Conservation (phyloP, 2,888 invertebrate species). For the Pristionchus entomophagus region DNA sequence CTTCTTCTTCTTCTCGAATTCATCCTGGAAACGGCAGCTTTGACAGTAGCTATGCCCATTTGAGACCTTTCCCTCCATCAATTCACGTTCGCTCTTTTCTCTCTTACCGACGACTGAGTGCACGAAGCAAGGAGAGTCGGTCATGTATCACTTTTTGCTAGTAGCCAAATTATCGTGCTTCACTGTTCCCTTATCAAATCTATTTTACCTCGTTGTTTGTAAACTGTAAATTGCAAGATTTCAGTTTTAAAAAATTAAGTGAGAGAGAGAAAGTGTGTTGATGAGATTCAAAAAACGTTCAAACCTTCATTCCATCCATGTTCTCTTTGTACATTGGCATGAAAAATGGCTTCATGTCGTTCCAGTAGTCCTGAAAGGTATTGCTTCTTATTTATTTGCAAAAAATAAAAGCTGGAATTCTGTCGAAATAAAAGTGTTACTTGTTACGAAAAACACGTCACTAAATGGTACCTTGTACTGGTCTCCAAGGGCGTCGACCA, state of each 20-base stretch:
- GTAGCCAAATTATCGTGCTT: too few species aligned
- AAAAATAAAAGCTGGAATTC: background rate
- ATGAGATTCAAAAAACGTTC: background rate
- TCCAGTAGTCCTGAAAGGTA: conserved; percentile 20
- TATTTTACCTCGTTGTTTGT: too few species aligned
- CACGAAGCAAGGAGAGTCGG: background rate
- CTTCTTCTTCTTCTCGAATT: conserved; percentile 11
- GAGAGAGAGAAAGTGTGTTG: too few species aligned
- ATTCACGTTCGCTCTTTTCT: too few species aligned
- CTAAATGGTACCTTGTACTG: background rate
- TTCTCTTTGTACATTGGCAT: background rate
- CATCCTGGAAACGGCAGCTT: background rate
- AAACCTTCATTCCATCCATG: background rate
- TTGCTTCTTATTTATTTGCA: background rate
- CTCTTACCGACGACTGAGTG: too few species aligned
- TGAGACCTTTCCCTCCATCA: too few species aligned
- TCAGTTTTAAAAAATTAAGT: too few species aligned
- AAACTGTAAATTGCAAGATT: too few species aligned
- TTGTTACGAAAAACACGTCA: background rate
- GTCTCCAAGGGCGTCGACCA: background rate
- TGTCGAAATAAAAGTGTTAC: too few species aligned
- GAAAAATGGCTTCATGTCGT: conserved; percentile 1
- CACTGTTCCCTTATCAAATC: too few species aligned
- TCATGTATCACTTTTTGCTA: background rate
- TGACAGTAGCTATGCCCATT: background rate